Evolutionary conservation across 2,888 invertebrate genomes (phyloP).

Genomic region (Athripsodes cinereus): DNA sequence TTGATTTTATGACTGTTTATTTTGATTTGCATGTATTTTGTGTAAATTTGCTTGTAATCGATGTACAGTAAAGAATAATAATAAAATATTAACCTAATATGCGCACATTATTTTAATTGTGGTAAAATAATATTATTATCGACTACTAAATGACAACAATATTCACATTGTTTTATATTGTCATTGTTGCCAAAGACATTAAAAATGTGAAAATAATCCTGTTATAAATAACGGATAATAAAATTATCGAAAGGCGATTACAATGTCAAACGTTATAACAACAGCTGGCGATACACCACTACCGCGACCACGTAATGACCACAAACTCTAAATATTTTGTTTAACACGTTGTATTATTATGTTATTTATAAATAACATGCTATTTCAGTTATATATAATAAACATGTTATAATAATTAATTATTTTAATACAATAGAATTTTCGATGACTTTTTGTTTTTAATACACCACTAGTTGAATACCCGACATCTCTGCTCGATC

Average conservation of each 20-base stretch:
- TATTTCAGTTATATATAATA: background rate
- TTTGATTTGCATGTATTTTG: no score
- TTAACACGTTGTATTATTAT: background rate
- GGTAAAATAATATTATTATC: no score
- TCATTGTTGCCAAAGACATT: background rate
- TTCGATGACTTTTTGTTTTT: background rate
- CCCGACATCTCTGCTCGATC: no score
- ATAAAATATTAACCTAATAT: no score
- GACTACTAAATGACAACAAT: no score
- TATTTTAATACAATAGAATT: background rate
- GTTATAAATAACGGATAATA: background rate
- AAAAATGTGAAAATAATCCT: background rate
- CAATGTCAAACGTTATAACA: background rate
- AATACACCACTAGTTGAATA: background rate
- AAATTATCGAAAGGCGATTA: background rate
- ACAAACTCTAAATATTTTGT: conserved; percentile 1
- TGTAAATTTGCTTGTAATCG: no score
- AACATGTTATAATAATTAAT: background rate
- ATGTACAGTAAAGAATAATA: no score
- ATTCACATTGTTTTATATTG: background rate
- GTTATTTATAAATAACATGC: background rate
- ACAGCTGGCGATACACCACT: background rate
- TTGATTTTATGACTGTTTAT: no score
- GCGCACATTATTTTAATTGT: no score
- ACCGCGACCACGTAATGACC: background rate